Conservation (phyloP, 1,140 invertebrate species). For the Lasioglossum baleicum region DNA sequence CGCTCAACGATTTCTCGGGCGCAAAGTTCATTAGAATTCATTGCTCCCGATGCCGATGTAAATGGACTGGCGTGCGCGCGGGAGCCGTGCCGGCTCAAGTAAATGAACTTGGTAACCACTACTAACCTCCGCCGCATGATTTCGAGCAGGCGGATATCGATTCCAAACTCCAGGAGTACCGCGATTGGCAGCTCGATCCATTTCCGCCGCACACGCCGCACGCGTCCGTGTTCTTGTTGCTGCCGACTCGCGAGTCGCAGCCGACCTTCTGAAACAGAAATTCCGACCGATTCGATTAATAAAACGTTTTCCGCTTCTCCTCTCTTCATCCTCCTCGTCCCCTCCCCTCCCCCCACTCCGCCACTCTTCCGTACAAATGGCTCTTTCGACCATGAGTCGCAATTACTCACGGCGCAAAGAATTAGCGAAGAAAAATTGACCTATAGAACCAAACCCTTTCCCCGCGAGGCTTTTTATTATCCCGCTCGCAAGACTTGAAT, state of each 20-base stretch:
- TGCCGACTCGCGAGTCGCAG: slow-evolving; percentile 93
- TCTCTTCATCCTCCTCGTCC: background rate
- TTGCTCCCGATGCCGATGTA: slow-evolving; percentile 37
- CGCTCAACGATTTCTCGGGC: slow-evolving; percentile 26
- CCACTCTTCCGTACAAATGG: background rate
- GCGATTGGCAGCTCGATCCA: slow-evolving; percentile 88
- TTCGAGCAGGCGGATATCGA: slow-evolving; percentile 91
- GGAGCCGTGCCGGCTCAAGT: slow-evolving; percentile 8
- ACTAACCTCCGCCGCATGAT: slow-evolving; percentile 94
- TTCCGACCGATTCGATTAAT: slow-evolving; percentile 49
- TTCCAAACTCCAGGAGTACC: slow-evolving; percentile 92
- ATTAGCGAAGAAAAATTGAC: slow-evolving; percentile 20
- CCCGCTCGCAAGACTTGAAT: background rate
- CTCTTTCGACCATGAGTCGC: slow-evolving; percentile 2
- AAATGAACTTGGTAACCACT: slow-evolving; percentile 59
- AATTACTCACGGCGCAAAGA: slow-evolving; percentile 18
- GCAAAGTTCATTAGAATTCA: slow-evolving; percentile 47
- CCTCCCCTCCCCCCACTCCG: background rate
- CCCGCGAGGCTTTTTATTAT: background rate
- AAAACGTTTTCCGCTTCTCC: slow-evolving; percentile 36
- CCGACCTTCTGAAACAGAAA: slow-evolving; percentile 89
- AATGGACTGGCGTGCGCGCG: slow-evolving; percentile 17
- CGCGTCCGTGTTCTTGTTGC: slow-evolving; percentile 89
- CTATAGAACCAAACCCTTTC: background rate
- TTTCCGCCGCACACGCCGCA: slow-evolving; percentile 95